These are phyloP conservation scores for Drosophila serrata DNA, from an alignment of 1,140 invertebrate genomes.

Conservation along the genomic window DNA sequence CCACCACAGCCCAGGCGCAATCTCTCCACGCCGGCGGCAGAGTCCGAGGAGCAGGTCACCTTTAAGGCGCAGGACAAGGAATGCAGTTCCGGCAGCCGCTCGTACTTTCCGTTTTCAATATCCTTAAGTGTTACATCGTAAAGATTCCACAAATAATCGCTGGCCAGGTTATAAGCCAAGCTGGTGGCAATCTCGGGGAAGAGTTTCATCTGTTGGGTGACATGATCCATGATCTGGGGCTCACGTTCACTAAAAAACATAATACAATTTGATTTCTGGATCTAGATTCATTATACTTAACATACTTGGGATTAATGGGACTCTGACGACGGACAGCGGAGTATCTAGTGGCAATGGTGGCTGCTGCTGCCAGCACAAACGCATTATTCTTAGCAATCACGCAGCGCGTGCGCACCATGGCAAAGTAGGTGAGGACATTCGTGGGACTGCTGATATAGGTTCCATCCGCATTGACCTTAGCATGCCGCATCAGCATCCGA, in stretches of 20 bases:
- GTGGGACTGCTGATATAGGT: conserved; percentile 93
- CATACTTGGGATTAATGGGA: conserved; percentile 92
- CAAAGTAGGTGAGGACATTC: conserved; percentile 95
- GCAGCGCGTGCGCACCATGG: conserved; percentile 97
- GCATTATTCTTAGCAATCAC: conserved; percentile 90
- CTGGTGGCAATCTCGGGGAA: conserved; percentile 93
- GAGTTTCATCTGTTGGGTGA: conserved; percentile 97
- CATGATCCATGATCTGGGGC: conserved; percentile 96
- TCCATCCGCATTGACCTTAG: conserved; percentile 94
- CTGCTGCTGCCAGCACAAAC: conserved; percentile 90
- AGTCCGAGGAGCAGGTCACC: conserved; percentile 91
- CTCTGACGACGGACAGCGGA: conserved; percentile 95
- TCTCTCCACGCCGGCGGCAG: conserved; percentile 91
- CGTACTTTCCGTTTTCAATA: conserved; percentile 91
- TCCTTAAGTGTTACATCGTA: conserved; percentile 92
- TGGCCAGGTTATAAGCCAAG: conserved; percentile 91
- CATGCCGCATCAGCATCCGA: conserved; percentile 97
- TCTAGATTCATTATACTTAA: background rate
- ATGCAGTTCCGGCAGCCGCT: conserved; percentile 94
- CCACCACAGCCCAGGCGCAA: conserved; percentile 95
- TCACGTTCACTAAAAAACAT: conserved; percentile 88
- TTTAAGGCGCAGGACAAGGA: conserved; percentile 96
- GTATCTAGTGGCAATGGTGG: conserved; percentile 94
- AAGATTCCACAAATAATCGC: conserved; percentile 91
- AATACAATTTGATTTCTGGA: background rate